Percentiles rank a stretch among this genome's conserved stretches.
Evolutionary conservation across 1,140 invertebrate genomes (phyloP).

Genomic region (Pseudomyrmex sp.): DNA sequence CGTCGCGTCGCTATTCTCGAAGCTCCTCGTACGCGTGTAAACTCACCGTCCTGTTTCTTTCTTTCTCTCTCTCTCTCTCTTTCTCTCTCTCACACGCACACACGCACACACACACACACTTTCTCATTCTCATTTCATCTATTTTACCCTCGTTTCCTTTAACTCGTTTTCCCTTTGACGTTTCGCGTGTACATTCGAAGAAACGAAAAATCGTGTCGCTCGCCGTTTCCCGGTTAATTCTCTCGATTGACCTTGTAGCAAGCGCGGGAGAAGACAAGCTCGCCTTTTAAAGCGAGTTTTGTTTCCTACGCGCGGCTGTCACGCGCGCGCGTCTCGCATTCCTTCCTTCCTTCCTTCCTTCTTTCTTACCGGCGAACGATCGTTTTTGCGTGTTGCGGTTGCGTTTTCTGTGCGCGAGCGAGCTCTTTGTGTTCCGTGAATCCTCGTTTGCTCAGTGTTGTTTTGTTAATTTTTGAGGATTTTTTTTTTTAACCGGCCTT

Average conservation of each 20-base stretch:
- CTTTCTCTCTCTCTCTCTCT: conserved; percentile 1
- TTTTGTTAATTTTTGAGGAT: conserved; percentile 72
- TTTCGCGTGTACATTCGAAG: neutral
- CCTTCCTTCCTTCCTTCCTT: conserved; percentile 13
- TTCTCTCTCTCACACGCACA: neutral
- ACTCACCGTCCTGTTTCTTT: conserved; percentile 27
- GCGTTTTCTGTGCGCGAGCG: conserved; percentile 57
- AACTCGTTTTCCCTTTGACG: neutral
- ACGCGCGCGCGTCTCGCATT: conserved; percentile 39
- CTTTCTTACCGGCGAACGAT: conserved; percentile 49
- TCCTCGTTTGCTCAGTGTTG: conserved; percentile 60
- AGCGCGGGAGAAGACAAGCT: conserved; percentile 40
- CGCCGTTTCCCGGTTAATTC: conserved; percentile 2
- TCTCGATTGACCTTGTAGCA: conserved; percentile 13
- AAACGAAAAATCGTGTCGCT: conserved; percentile 15
- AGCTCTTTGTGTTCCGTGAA: conserved; percentile 70
- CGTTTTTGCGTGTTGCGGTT: conserved; percentile 67
- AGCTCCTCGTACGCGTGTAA: conserved; percentile 57
- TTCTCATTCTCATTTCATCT: conserved; percentile 8
- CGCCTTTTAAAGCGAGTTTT: conserved; percentile 34
- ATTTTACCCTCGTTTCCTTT: neutral
- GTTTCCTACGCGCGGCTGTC: conserved; percentile 25
- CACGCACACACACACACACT: too few species aligned
- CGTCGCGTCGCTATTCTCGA: conserved; percentile 63
- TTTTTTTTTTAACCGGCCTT: conserved; percentile 62